Percentiles rank a stretch among this genome's conserved stretches.
phyloP scores from a whole-genome alignment of 2,888 invertebrate genomes.

The Erebia palarica region DNA sequence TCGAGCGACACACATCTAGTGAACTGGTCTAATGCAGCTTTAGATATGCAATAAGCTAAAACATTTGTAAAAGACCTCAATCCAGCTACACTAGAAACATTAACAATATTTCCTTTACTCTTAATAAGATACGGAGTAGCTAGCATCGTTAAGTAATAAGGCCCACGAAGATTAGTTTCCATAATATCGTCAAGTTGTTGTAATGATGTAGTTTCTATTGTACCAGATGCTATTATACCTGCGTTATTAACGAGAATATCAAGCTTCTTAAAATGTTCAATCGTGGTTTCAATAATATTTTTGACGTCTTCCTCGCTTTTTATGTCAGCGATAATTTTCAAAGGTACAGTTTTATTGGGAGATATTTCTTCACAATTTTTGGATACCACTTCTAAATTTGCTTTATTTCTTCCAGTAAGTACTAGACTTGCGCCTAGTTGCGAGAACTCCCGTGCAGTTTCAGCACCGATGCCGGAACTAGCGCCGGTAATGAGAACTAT shows the following conservation, averaged over 20 bases:
- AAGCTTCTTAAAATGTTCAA: slow-evolving; percentile 84
- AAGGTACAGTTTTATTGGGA: slow-evolving; percentile 59
- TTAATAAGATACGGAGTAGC: slow-evolving; percentile 91
- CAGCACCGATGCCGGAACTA: slow-evolving; percentile 87
- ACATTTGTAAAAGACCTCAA: slow-evolving; percentile 93
- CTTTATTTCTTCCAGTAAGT: slow-evolving; percentile 85
- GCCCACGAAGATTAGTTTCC: slow-evolving; percentile 89
- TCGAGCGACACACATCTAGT: slow-evolving; percentile 95
- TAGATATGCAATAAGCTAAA: slow-evolving; percentile 95
- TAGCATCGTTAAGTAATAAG: slow-evolving; percentile 90
- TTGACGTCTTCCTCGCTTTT: slow-evolving; percentile 85
- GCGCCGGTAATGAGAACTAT: slow-evolving; percentile 84
- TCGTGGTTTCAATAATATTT: slow-evolving; percentile 83
- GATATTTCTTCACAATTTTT: slow-evolving; percentile 71
- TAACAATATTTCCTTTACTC: slow-evolving; percentile 93
- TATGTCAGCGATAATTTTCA: slow-evolving; percentile 82
- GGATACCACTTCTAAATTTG: slow-evolving; percentile 84
- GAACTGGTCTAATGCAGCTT: slow-evolving; percentile 96
- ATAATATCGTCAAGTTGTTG: slow-evolving; percentile 92
- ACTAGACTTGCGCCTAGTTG: slow-evolving; percentile 82
- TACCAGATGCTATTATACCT: slow-evolving; percentile 87
- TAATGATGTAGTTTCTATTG: slow-evolving; percentile 89
- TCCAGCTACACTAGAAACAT: slow-evolving; percentile 96
- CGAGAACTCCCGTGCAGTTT: slow-evolving; percentile 84
- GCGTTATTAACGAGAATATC: slow-evolving; percentile 92